Evolutionary conservation across 1,140 invertebrate species (phyloP).

Genomic region (Macrobrachium nipponense): DNA sequence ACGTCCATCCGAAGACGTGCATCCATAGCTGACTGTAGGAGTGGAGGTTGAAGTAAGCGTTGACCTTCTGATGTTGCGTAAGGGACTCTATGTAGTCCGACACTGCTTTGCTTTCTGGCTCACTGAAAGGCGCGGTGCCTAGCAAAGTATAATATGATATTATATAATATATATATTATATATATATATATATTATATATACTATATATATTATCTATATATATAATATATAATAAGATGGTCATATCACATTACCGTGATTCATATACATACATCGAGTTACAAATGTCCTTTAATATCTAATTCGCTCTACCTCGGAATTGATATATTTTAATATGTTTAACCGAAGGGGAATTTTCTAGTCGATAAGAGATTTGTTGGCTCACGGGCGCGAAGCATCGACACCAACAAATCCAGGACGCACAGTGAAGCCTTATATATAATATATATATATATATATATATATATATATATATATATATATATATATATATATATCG

Average conservation of each 20-base stretch:
- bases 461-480: slow-evolving; percentile 17
- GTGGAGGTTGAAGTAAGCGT: slow-evolving; percentile 32
- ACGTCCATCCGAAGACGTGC: slow-evolving; percentile 30
- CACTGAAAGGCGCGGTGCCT: slow-evolving; percentile 13
- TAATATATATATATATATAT: slow-evolving; percentile 8
- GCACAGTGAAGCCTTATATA: too few relatives aligned
- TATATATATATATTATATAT: slow-evolving; percentile 2
- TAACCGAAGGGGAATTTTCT: too few relatives aligned
- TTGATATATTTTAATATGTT: too few relatives aligned
- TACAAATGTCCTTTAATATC: too few relatives aligned
- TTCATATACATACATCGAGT: too few relatives aligned
- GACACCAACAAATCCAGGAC: too few relatives aligned
- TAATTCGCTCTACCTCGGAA: too few relatives aligned
- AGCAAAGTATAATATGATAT: background rate
- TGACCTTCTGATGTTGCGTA: background rate
- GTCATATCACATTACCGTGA: too few relatives aligned
- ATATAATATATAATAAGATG: slow-evolving; percentile 4
- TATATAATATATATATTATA: slow-evolving; percentile 9
- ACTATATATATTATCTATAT: slow-evolving; percentile 5
- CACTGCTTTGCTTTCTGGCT: slow-evolving; percentile 17
- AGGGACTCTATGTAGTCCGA: background rate
- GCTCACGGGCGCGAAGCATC: too few relatives aligned
- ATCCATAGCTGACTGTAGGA: slow-evolving; percentile 38
- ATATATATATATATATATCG: slow-evolving; percentile 14
- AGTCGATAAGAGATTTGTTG: too few relatives aligned